Evolutionary conservation across 2,888 invertebrate genomes (phyloP), one percentile per base, ranked within the genome.

Genomic region (Rhabditoides inermis): DNA sequence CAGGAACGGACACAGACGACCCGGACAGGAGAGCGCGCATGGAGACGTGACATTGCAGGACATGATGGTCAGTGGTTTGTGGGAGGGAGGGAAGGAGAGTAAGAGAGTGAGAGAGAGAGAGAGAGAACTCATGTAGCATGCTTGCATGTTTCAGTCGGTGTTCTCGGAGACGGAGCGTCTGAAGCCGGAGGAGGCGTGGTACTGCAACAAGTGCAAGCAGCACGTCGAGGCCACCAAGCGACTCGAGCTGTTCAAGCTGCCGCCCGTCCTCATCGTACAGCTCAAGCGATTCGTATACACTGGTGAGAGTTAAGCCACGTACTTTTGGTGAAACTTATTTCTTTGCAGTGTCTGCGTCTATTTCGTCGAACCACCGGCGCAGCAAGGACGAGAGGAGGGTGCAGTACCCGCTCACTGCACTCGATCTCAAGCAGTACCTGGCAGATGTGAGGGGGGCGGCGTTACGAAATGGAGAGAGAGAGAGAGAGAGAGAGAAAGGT

Each of bases 91-190:
- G 3, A 26, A 35, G 32, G 15, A 7, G 15, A 10, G 32, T 15
- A 32, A n/a, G 1, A 20, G 18, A 10, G 40, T 12, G 18, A 20
- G 18, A n/a, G 10, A 20, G 5, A 45, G 18, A 15, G 18, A 26
- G 18, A 28, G 27, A 26, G 45, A 45, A 6, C 23, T 45, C 27
- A 18, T 45, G n/a, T n/a, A 20, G 26, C n/a, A n/a, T 12, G 20
- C 7, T 42, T 22, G 2, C 23, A 28, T 25, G 32, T 57, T 49
- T 36, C 51, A 53, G 70, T 51, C 77, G 15, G 68, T 80, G 56
- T 81, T 81, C 64, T 80, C 80, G 1, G 79, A 81, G 59, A 80
- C 81, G 3, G 81, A 81, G 63, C 68, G 77, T n/a, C 73, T 81
- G 52, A 77, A 76, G 41, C 78, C 78, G 15, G 79, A 80, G 45